A percentile compares a stretch with the other conserved stretches of the same genome.
phyloP scores from a whole-genome alignment of 92 coral and sea anemone genomes.

The Siderastrea siderea region DNA sequence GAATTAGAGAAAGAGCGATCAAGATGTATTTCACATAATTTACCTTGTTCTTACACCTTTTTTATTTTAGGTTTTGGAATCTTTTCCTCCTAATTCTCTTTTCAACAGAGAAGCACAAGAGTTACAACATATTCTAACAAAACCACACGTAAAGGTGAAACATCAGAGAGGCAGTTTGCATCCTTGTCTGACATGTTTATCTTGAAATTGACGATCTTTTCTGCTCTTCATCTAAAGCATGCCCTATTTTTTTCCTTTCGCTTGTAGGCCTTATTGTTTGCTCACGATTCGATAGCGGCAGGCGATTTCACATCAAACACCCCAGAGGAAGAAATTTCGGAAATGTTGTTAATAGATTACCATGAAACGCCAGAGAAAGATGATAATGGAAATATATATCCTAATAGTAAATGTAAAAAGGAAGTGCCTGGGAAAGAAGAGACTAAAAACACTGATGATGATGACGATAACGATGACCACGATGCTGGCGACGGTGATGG shows the following conservation, averaged over 20 bases:
- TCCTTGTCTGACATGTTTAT: background rate
- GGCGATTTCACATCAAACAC: conserved; percentile 40
- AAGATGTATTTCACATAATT: background rate
- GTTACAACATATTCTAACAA: conserved; percentile 25
- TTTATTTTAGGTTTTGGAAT: conserved; percentile 12
- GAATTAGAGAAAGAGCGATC: too few relatives aligned
- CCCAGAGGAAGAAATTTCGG: background rate
- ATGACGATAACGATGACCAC: too few relatives aligned
- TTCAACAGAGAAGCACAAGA: conserved; percentile 24
- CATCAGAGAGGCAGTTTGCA: background rate
- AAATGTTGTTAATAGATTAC: background rate
- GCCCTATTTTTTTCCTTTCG: background rate
- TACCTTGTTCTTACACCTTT: background rate
- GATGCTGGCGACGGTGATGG: background rate
- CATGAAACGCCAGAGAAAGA: background rate
- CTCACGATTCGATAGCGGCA: conserved; percentile 61
- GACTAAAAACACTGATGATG: background rate
- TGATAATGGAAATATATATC: background rate
- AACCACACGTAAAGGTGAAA: conserved; percentile 41
- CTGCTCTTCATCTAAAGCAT: background rate
- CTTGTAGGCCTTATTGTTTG: conserved; percentile 62
- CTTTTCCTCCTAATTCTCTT: conserved; percentile 2
- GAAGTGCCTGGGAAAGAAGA: background rate
- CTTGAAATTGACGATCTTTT: too few relatives aligned
- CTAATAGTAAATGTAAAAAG: background rate